Conservation (phyloP, 2,113 vertebrate genomes). For the Clarias batrachus region DNA sequence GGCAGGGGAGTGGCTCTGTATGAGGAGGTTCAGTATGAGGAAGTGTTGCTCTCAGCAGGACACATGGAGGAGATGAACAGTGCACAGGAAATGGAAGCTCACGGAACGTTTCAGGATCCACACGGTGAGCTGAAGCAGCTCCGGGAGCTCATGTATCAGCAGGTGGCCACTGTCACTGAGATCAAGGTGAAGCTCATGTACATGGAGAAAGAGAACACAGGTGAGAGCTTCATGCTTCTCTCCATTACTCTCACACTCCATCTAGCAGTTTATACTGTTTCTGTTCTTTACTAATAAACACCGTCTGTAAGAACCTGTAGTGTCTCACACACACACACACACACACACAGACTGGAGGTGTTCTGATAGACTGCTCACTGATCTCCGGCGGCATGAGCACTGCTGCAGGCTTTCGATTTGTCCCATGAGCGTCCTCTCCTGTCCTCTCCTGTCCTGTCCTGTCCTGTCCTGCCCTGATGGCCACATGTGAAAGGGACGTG, state of each 20-base stretch:
- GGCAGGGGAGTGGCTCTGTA: too few species aligned
- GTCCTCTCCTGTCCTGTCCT: too few species aligned
- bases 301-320: background rate
- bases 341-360: too few species aligned
- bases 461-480: too few species aligned
- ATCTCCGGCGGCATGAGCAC: too few species aligned
- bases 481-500: too few species aligned
- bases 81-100: background rate
- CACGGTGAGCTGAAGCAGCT: slow-evolving; percentile 11
- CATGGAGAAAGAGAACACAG: slow-evolving; percentile 27
- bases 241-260: background rate
- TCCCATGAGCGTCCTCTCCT: too few species aligned
- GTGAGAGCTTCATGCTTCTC: background rate
- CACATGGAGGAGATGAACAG: background rate
- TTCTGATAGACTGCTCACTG: too few species aligned
- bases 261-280: background rate
- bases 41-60: too few species aligned
- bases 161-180: background rate
- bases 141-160: background rate
- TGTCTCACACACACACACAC: too few species aligned
- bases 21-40: too few species aligned
- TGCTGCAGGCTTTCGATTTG: too few species aligned
- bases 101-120: background rate
- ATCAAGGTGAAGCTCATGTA: slow-evolving; percentile 21
- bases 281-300: background rate